A percentile compares a stretch with the other conserved stretches of the same genome.
These are phyloP conservation scores for Lymantria monacha DNA, from an alignment of 2,888 invertebrate species.

Conservation along the genomic window DNA sequence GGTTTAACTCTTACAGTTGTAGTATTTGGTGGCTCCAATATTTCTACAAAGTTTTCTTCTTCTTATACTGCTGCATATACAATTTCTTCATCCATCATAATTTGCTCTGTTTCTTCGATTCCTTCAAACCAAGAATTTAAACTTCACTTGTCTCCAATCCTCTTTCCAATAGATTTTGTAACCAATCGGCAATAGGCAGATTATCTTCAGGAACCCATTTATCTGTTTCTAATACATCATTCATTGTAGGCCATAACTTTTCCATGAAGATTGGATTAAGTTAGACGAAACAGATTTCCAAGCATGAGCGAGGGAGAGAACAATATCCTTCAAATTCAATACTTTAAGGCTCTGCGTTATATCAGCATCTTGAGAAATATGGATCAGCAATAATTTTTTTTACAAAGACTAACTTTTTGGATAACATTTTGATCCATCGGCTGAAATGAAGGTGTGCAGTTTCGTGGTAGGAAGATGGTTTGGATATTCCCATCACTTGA, in stretches of 20 bases:
- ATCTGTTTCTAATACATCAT: conserved; percentile 29
- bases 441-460: not conserved
- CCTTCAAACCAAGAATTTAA: conserved; percentile 23
- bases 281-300: conserved; percentile 30
- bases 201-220: conserved; percentile 31
- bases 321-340: conserved; percentile 33
- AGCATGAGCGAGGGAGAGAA: conserved; percentile 35
- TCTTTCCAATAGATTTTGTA: conserved; percentile 34
- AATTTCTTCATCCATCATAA: not conserved
- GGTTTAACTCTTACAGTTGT: conserved; percentile 1
- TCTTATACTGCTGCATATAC: not conserved
- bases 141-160: conserved; percentile 34
- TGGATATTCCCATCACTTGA: conserved; percentile 38
- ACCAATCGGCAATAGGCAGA: conserved; percentile 29
- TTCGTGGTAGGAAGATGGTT: conserved; percentile 25
- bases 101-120: conserved; percentile 35
- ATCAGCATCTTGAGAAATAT: conserved; percentile 15
- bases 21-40: conserved; percentile 3
- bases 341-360: conserved; percentile 6
- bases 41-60: conserved; percentile 1
- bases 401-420: conserved; percentile 7
- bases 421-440: not conserved
- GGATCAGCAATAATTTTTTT: conserved; percentile 32
- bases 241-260: conserved; percentile 35
- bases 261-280: no score